These are phyloP conservation scores for Seriola aureovittata DNA, from an alignment of 2,113 vertebrate genomes.

Conservation along the genomic window DNA sequence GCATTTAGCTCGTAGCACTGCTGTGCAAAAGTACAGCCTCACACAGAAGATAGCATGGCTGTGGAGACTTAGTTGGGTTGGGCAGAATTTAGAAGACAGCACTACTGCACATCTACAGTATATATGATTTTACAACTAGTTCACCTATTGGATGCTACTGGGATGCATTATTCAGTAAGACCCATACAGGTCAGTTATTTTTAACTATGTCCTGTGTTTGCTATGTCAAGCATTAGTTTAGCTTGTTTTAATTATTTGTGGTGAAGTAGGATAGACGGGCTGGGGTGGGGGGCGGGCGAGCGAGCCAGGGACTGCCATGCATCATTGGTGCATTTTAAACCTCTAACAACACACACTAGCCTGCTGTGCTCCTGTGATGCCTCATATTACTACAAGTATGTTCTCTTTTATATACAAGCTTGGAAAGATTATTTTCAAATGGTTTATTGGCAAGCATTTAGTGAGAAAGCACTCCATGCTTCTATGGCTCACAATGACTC, in stretches of 20 bases:
- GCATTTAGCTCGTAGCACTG: not conserved
- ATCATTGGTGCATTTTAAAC: constrained; percentile 4
- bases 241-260: not conserved
- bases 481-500: constrained; percentile 66
- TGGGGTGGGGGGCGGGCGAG: too few relatives aligned
- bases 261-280: not conserved
- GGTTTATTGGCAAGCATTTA: constrained; percentile 44
- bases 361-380: constrained; percentile 4
- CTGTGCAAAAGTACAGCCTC: not conserved
- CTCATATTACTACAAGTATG: constrained; percentile 56
- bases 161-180: not conserved
- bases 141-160: not conserved
- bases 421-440: constrained; percentile 48
- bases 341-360: not conserved
- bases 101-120: not conserved
- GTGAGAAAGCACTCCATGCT: constrained; percentile 41
- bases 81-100: not conserved
- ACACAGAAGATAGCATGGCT: not conserved
- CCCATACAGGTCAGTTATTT: not conserved
- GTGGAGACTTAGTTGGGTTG: too few relatives aligned
- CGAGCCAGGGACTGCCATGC: constrained; percentile 12
- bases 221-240: not conserved
- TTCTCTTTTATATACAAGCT: constrained; percentile 25
- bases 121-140: not conserved
- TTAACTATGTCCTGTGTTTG: not conserved